A percentile compares a stretch with the other conserved stretches of the same genome.
Evolutionary conservation across 2,113 vertebrate genomes (phyloP).

Genomic region (Alligator mississippiensis): DNA sequence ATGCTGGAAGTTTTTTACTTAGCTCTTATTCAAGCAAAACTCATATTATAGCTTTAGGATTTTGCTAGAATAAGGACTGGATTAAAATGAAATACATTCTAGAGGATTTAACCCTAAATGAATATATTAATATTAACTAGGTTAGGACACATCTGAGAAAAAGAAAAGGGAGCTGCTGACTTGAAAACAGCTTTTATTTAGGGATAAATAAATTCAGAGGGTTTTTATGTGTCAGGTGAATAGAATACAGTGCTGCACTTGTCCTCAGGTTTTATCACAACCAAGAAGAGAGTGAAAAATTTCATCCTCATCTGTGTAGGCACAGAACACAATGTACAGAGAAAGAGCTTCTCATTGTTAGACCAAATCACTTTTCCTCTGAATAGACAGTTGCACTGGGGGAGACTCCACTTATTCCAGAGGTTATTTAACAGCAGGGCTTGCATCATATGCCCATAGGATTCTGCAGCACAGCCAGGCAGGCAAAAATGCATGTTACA

Average conservation of each 20-base stretch:
- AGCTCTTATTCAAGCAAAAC: background rate
- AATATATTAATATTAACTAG: constrained; percentile 29
- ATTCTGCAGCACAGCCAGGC: background rate
- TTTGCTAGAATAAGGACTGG: background rate
- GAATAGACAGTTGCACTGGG: constrained; percentile 20
- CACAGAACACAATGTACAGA: constrained; percentile 55
- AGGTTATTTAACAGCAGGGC: background rate
- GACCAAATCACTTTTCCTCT: constrained; percentile 34
- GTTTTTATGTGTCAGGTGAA: constrained; percentile 31
- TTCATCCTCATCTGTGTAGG: constrained; percentile 31
- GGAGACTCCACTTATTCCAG: constrained; percentile 18
- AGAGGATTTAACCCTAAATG: background rate
- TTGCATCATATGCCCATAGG: background rate
- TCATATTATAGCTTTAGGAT: background rate
- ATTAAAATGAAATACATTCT: constrained; percentile 30
- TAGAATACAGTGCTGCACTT: constrained; percentile 47
- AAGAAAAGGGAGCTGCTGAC: background rate
- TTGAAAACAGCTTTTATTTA: constrained; percentile 33
- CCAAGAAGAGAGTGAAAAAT: constrained; percentile 58
- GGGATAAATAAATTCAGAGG: constrained; percentile 45
- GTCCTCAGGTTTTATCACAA: constrained; percentile 52
- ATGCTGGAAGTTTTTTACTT: constrained; percentile 14
- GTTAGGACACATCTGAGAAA: constrained; percentile 16
- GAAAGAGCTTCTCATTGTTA: constrained; percentile 47
- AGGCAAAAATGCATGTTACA: background rate